Evolutionary conservation across 2,888 invertebrate genomes (phyloP), one percentile per base, ranked within the genome.

Genomic region (Phaonia tiefii): DNA sequence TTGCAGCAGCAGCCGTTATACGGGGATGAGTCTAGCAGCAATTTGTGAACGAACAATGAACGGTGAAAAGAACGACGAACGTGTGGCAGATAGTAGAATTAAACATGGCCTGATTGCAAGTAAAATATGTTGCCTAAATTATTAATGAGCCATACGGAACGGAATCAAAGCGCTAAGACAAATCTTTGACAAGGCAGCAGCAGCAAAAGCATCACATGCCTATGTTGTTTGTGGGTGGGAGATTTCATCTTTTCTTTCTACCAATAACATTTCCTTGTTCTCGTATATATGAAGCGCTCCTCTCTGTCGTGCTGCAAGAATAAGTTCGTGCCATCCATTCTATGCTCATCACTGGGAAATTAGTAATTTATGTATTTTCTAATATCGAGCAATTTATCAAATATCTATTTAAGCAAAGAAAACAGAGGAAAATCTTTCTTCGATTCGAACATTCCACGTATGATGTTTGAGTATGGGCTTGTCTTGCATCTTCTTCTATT

Each of bases 41-140:
- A 25, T 22, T 51, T 2, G 13, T 66, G 58, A 17, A 54, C n/a
- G 39, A 65, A 65, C 56, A 71, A 37, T 65, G 63, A 20, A 22
- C 22, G 63, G 44, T 44, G 46, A 15, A 22, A 25, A 44, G 42
- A n/a, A n/a, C 3, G n/a, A n/a, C n/a, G 31, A 5, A 31, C 31
- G 31, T 31, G 31, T 31, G 31, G 31, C 31, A 8, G 31, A 4
- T 7, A 13, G 31, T 46, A 37, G 49, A 39, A 72, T 60, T 73
- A 65, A 51, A 66, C 73, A 80, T 80, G 80, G 80, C 80, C 76
- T 80, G 80, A 77, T 80, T 80, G 80, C 70, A 80, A 80, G 70
- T 71, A 67, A 80, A 77, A 78, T 81, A 75, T 75, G 78, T 78
- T 77, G 78, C 78, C 78, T 81, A 81, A 81, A 81, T 81, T 81